Evolutionary conservation across 2,797 vertebrate genomes (phyloP).

Genomic region (Spatula versicolor): DNA sequence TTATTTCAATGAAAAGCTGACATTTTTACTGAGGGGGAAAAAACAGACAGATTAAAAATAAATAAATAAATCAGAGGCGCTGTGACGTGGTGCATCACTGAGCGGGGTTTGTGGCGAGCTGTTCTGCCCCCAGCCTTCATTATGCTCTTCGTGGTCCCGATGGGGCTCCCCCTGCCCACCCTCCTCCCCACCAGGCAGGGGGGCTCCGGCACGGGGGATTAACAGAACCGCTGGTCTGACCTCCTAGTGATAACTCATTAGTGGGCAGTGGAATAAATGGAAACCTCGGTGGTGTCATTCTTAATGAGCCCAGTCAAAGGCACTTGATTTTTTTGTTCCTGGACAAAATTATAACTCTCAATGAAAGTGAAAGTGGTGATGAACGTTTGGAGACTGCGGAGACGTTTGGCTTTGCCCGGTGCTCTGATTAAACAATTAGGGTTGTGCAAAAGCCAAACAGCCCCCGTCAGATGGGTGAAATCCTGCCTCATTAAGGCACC

Average conservation of each 20-base stretch:
- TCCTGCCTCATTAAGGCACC: background rate
- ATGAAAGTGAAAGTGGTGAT: background rate
- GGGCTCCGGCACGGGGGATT: background rate
- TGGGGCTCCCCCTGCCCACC: background rate
- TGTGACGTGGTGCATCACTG: background rate
- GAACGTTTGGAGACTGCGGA: background rate
- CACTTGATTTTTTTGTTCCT: background rate
- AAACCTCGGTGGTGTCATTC: background rate
- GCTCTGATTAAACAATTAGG: background rate
- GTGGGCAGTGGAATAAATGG: background rate
- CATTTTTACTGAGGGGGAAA: background rate
- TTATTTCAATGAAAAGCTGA: background rate
- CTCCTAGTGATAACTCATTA: background rate
- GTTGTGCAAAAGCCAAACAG: background rate
- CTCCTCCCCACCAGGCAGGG: background rate
- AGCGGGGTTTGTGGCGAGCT: background rate
- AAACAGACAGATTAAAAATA: background rate
- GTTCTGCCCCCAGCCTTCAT: background rate
- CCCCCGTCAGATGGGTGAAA: rapidly evolving
- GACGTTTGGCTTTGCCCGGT: background rate
- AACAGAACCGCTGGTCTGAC: background rate
- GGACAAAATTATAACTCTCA: background rate
- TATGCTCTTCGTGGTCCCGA: background rate
- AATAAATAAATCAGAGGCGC: background rate
- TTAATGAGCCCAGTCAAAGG: background rate